Evolutionary conservation across 2,888 invertebrate genomes (phyloP), one percentile per base, ranked within the genome.

Genomic region (Temnothorax ravouxi): DNA sequence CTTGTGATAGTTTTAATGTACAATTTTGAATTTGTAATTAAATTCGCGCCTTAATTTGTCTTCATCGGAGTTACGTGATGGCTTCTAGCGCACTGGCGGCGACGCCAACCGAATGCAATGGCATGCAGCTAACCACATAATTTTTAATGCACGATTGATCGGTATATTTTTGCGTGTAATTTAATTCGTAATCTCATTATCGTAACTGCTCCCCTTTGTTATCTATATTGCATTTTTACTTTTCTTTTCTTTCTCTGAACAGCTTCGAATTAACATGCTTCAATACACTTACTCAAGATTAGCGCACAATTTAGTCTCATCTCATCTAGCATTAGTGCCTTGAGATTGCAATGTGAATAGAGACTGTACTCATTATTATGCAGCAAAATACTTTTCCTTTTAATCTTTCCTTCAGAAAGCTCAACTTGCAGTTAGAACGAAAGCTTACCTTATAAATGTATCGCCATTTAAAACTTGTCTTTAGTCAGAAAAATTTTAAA

Each of bases 21-120:
- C 79, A 50, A 61, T 47, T 41, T 59, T 29, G 59, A 79, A 79
- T 79, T 77, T 79, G 67, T 79, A 69, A 79, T 79, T 80, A n/a
- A 79, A 79, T 79, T 69, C 38, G 69, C 44, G 25, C 13, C n/a
- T 71, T 61, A 71, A 59, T 61, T 80, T 38, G 71, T 71, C 71
- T 59, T 79, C 44, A 25, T 47, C 47, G 59, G 47, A 69, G 29
- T 79, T 69, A 21, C 25, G n/a, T 34, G 52, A 21, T 61, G 18
- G 21, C 47, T 47, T 47, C 47, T 54, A 21, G n/a, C 50, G 62
- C 79, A 15, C 77, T 29, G 0, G 5, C 6, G 34, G 6, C 34
- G 44, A 18, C 47, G 44, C n/a, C 52, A 29, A 44, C 18, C 34
- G 34, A 67, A 52, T 56, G 56, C 56, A 79, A 21, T n/a, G 67